Base-by-base conservation (phyloP, 2,797 vertebrate genomes). In the Allobates femoralis region DNA sequence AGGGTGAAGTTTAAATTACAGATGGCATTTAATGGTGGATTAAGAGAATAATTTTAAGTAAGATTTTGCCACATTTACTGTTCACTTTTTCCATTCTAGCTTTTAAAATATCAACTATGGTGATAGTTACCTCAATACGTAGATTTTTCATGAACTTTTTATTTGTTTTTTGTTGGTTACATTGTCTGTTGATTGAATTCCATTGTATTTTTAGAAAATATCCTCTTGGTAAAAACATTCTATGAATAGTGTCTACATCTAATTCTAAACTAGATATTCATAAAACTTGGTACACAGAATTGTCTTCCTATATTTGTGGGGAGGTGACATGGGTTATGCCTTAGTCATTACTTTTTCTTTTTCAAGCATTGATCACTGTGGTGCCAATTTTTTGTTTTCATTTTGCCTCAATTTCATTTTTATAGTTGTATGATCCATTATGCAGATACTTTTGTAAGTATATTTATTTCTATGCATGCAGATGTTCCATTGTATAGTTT, bases 381-480 rank as follows among this genome's bases (percentile, higher is more conserved):
- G 19, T 53, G 53, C 67, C 26, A 51, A 10, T 32, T 28, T 55
- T 26, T 21, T 79, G n/a, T n/a, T n/a, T 19, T 1, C 21, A 28
- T 37, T 10, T 15, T 79, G 58, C 37, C 71, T 30, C 30, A 28
- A 60, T 74, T 50, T 53, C 30, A 2, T 50, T 67, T 55, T 82
- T 10, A 1, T 37, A 46, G 15, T 46, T 64, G 12, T 62, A 28
- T 64, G n/a, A 41, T 83, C 19, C 28, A 56, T 77, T 58, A 41
- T 82, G 50, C 16, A 83, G 53, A 34, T 73, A 34, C 69, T 50
- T 82, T 83, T 83, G 67, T 73, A 83, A 56, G 67, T 83, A 73
- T 85, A 78, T 80, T 41, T 85, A 85, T 85, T 79, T 85, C 55
- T 79, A 79, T 85, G 84, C 84, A 85, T 79, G 83, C 75, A 69